These are phyloP conservation scores for Carapus acus DNA, from an alignment of 2,797 vertebrate species.

Conservation along the genomic window DNA sequence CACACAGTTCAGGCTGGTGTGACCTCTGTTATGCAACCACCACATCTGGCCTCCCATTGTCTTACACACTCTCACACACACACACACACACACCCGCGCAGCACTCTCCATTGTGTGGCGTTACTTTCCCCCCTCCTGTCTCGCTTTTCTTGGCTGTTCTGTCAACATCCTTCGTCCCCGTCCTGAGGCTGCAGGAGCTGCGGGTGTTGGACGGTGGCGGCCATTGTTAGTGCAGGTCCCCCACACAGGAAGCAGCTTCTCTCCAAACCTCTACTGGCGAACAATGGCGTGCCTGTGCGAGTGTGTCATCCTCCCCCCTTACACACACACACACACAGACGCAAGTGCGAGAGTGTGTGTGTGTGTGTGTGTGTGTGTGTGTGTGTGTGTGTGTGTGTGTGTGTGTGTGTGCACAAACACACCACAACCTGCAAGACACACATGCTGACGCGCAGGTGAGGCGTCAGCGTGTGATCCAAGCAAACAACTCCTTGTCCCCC, in stretches of 20 bases:
- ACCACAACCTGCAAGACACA: no score
- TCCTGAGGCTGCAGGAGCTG: constrained; percentile 62
- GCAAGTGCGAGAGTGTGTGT: no score
- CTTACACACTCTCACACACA: constrained; percentile 38
- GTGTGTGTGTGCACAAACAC: no score
- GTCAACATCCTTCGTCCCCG: constrained; percentile 59
- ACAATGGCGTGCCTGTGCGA: constrained; percentile 67
- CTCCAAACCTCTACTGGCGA: constrained; percentile 46
- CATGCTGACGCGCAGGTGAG: background rate
- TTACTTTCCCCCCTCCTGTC: constrained; percentile 53
- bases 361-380: no score
- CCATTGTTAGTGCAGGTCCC: constrained; percentile 64
- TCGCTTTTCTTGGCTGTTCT: constrained; percentile 66
- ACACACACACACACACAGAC: constrained; percentile 9
- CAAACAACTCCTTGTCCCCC: background rate
- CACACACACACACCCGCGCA: constrained; percentile 36
- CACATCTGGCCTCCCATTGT: constrained; percentile 55
- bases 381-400: no score
- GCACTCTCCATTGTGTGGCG: constrained; percentile 47
- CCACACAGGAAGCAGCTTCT: constrained; percentile 72
- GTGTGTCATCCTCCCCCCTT: constrained; percentile 40
- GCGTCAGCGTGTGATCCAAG: background rate
- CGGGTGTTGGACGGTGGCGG: constrained; percentile 48
- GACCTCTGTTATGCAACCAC: constrained; percentile 54
- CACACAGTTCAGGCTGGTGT: constrained; percentile 3